Evolutionary conservation across 2,888 invertebrate genomes (phyloP).

Genomic region (Philaethria dido): DNA sequence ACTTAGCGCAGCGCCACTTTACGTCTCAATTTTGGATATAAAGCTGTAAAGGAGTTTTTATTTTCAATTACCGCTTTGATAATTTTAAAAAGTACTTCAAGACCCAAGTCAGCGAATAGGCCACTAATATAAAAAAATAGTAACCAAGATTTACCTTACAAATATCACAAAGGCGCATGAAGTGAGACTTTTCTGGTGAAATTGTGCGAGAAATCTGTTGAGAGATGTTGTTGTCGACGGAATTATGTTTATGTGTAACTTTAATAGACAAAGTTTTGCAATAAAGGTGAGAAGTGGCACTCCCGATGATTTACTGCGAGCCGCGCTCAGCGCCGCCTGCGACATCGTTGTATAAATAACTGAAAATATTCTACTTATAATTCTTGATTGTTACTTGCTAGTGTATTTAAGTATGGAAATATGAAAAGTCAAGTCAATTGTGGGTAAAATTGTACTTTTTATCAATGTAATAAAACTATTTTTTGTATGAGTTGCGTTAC

Average conservation of each 20-base stretch:
- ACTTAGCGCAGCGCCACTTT: too few species aligned
- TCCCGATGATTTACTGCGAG: neutral
- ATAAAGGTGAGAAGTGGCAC: constrained; percentile 21
- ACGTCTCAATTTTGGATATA: too few species aligned
- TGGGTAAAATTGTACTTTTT: too few species aligned
- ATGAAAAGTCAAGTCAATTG: neutral
- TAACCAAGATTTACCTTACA: constrained; percentile 27
- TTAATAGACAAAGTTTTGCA: constrained; percentile 22
- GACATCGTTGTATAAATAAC: neutral
- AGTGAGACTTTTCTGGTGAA: neutral
- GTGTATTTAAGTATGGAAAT: neutral
- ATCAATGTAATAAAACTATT: too few species aligned
- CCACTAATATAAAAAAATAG: constrained; percentile 17
- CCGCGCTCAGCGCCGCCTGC: neutral
- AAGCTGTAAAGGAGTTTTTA: too few species aligned
- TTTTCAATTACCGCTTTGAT: too few species aligned
- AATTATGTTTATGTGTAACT: constrained; percentile 22
- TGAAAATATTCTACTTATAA: neutral
- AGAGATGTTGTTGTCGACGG: constrained; percentile 21
- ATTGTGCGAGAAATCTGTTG: constrained; percentile 17
- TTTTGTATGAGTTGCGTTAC: too few species aligned
- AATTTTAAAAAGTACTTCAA: too few species aligned
- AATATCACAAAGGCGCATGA: constrained; percentile 18
- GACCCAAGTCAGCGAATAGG: too few species aligned
- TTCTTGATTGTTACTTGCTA: neutral